phyloP scores from a whole-genome alignment of 2,888 invertebrate genomes.

The Pristionchus fissidentatus region DNA sequence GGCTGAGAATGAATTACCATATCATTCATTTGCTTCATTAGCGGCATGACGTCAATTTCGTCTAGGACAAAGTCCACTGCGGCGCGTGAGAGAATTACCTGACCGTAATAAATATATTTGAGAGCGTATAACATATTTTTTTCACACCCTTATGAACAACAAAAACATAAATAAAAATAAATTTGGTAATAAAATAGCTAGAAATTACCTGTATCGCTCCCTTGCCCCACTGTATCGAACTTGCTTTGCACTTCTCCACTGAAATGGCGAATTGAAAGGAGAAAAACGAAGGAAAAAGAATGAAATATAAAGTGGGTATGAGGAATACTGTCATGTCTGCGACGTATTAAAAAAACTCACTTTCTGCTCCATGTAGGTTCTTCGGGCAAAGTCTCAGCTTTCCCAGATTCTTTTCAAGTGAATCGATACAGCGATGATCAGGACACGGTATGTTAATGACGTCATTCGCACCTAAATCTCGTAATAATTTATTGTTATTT shows the following conservation, averaged over 20 bases:
- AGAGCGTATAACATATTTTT: too few species aligned
- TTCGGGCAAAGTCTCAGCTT: background rate
- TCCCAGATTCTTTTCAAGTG: slow-evolving; percentile 6
- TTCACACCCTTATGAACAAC: too few species aligned
- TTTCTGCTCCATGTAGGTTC: background rate
- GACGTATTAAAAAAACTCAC: too few species aligned
- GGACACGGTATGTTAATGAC: background rate
- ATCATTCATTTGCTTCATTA: slow-evolving; percentile 1
- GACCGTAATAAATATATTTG: too few species aligned
- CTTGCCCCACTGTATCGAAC: background rate
- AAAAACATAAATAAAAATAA: too few species aligned
- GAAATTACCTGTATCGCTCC: background rate
- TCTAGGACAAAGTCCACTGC: background rate
- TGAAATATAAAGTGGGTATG: too few species aligned
- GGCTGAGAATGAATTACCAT: too few species aligned
- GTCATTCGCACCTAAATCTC: background rate
- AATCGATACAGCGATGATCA: background rate
- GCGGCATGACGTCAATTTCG: background rate
- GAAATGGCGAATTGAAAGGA: too few species aligned
- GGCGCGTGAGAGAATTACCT: background rate
- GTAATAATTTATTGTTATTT: too few species aligned
- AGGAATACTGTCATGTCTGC: too few species aligned
- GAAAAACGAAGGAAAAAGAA: too few species aligned
- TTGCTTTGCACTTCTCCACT: background rate
- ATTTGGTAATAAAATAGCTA: too few species aligned